Conservation (phyloP, 2,113 vertebrate genomes). For the Enhydra lutris region DNA sequence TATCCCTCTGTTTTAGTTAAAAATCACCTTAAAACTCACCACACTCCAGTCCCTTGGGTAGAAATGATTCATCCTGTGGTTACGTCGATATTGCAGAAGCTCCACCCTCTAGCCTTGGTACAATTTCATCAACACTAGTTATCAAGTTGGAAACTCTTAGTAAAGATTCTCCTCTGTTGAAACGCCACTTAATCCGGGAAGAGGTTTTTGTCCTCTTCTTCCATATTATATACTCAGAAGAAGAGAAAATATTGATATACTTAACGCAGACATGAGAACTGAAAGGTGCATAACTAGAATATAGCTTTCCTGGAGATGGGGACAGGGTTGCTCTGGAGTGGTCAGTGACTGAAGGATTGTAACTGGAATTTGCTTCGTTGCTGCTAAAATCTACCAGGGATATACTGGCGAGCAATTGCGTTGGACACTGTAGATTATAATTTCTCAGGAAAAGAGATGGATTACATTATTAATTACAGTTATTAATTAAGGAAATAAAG, state of each 20-base stretch:
- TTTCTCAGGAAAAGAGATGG: neutral
- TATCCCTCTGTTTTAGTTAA: neutral
- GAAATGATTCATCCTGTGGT: neutral
- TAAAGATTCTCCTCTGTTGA: neutral
- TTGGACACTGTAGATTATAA: neutral
- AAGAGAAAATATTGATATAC: neutral
- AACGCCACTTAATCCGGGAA: neutral
- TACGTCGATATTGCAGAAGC: neutral
- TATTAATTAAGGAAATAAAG: neutral
- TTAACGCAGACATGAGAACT: neutral
- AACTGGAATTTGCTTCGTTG: neutral
- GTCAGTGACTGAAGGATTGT: neutral
- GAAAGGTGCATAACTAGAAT: neutral
- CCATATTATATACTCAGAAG: neutral
- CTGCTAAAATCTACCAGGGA: neutral
- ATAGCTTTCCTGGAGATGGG: neutral
- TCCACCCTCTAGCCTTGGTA: neutral
- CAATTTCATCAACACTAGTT: neutral
- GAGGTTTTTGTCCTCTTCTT: neutral
- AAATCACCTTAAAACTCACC: neutral
- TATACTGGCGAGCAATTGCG: neutral
- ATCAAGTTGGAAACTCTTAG: neutral
- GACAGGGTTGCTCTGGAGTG: neutral
- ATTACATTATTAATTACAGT: neutral
- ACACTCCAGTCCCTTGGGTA: neutral